Percentiles rank a stretch among this genome's conserved stretches.
These are phyloP conservation scores for Crotalus tigris DNA, from an alignment of 2,113 vertebrate species.

Conservation along the genomic window DNA sequence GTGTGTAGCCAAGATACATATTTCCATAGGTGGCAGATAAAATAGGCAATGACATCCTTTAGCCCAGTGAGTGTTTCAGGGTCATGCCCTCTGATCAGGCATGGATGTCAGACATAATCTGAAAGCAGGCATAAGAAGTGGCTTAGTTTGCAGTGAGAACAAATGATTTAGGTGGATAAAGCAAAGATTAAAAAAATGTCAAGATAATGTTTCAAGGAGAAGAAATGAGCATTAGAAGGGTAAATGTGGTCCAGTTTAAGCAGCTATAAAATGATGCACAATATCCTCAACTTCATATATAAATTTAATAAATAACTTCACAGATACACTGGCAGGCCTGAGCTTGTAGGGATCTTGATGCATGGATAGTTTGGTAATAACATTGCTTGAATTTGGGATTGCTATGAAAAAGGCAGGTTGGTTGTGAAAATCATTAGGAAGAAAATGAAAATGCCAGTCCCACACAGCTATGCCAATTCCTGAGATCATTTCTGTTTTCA, in stretches of 20 bases:
- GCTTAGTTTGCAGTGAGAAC: not conserved
- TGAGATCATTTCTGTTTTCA: not conserved
- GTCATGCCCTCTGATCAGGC: not conserved
- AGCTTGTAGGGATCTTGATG: not conserved
- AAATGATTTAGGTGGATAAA: not conserved
- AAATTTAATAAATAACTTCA: not conserved
- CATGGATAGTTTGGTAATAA: not conserved
- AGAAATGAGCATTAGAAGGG: not conserved
- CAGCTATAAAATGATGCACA: not conserved
- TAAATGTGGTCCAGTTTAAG: not conserved
- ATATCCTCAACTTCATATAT: not conserved
- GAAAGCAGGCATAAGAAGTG: not conserved
- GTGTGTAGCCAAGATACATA: not conserved
- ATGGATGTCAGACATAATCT: not conserved
- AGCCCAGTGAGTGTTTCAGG: not conserved
- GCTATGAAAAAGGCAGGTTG: not conserved
- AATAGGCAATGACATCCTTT: not conserved
- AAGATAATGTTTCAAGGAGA: not conserved
- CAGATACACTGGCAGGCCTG: not conserved
- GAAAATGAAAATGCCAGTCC: not conserved
- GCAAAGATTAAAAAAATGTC: not conserved
- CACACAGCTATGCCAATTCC: not conserved
- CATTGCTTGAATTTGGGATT: not conserved
- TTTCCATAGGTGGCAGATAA: not conserved
- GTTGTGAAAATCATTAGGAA: not conserved